Percentiles rank a stretch among this genome's conserved stretches.
Conservation (phyloP, 2,888 invertebrate species). For the Drosophila multiciliata region DNA sequence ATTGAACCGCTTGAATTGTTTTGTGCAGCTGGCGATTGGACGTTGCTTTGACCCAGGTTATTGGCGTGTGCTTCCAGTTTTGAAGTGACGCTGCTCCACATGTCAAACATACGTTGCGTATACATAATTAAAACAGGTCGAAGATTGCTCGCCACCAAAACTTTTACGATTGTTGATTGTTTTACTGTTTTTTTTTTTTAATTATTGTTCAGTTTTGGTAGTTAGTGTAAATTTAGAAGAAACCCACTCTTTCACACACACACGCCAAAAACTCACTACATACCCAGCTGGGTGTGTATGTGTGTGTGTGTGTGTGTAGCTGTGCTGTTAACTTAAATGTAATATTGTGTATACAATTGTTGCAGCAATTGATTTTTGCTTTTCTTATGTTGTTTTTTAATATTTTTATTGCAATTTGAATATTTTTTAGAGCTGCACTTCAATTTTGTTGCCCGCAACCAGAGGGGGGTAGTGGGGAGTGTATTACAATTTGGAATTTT, state of each 20-base stretch:
- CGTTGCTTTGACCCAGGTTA: conserved; percentile 85
- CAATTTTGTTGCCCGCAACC: conserved; percentile 15
- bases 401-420: background rate
- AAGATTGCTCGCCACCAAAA: conserved; percentile 38
- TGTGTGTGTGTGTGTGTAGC: conserved; percentile 4
- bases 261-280: conserved; percentile 22
- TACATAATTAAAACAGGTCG: conserved; percentile 83
- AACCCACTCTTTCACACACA: conserved; percentile 17
- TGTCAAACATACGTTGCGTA: conserved; percentile 86
- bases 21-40: conserved; percentile 84
- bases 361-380: conserved; percentile 2
- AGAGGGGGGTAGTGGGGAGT: conserved; percentile 11
- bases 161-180: conserved; percentile 7
- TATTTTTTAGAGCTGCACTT: conserved; percentile 35
- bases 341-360: conserved; percentile 9
- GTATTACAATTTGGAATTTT: conserved; percentile 23
- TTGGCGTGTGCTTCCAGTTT: conserved; percentile 85
- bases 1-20: conserved; percentile 85
- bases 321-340: conserved; percentile 11
- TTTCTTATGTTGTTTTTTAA: background rate
- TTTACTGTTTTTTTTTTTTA: background rate
- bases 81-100: conserved; percentile 86
- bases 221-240: conserved; percentile 4
- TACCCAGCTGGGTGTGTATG: conserved; percentile 9
- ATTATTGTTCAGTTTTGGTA: background rate